These are phyloP conservation scores for Chionis minor DNA, from an alignment of 2,113 vertebrate species.

Conservation along the genomic window DNA sequence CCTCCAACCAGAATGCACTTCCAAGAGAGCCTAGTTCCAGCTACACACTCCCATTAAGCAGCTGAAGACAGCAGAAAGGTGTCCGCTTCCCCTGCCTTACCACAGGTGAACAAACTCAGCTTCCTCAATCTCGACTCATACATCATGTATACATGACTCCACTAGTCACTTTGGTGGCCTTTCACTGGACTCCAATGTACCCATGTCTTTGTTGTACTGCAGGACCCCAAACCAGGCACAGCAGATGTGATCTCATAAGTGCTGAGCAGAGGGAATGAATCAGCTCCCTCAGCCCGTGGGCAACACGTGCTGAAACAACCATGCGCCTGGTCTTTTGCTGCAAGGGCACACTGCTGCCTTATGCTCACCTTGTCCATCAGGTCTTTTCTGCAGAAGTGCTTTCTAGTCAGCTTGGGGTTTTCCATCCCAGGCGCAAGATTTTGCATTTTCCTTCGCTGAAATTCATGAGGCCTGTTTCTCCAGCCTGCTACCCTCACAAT, in stretches of 20 bases:
- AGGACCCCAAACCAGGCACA: background rate
- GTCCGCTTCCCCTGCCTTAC: rapidly evolving
- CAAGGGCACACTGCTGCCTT: background rate
- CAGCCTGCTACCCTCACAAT: background rate
- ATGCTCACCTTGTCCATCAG: background rate
- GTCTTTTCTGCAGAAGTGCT: background rate
- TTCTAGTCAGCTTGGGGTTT: background rate
- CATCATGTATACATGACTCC: background rate
- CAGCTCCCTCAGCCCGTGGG: background rate
- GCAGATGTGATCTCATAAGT: background rate
- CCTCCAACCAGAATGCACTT: background rate
- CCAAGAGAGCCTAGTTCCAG: background rate
- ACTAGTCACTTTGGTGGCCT: background rate
- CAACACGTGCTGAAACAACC: background rate
- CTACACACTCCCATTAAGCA: background rate
- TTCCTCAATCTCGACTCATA: background rate
- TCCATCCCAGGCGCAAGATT: background rate
- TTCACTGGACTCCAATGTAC: background rate
- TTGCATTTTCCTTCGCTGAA: background rate
- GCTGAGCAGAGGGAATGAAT: background rate
- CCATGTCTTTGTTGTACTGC: background rate
- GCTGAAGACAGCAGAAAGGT: background rate
- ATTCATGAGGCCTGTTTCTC: background rate
- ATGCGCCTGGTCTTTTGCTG: rapidly evolving
- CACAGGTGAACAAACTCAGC: background rate